Evolutionary conservation across 2,888 invertebrate genomes (phyloP).

Genomic region (Ochropacha duplaris): DNA sequence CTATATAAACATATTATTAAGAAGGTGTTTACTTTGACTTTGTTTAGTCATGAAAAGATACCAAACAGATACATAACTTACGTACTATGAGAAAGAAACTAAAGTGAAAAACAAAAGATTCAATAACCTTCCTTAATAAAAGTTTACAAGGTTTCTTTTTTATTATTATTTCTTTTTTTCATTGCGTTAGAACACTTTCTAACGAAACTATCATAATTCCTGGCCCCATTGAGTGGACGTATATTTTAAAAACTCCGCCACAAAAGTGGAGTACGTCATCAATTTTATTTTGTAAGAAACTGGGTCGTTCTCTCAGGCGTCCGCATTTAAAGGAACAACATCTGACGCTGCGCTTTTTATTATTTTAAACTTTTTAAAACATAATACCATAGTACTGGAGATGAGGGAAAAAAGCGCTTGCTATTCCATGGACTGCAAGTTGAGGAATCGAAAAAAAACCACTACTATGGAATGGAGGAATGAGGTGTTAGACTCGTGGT

Average conservation of each 20-base stretch:
- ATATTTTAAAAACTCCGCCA: not conserved
- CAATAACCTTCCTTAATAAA: not conserved
- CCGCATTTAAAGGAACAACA: slow-evolving; percentile 2
- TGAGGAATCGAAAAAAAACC: no score
- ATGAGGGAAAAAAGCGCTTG: not conserved
- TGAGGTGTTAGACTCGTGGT: no score
- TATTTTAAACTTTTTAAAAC: slow-evolving; percentile 4
- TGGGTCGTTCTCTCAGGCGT: not conserved
- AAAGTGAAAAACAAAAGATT: not conserved
- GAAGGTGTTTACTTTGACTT: no score
- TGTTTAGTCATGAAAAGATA: no score
- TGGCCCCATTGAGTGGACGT: not conserved
- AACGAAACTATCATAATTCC: not conserved
- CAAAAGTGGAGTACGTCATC: not conserved
- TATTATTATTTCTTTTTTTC: not conserved
- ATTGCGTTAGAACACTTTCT: not conserved
- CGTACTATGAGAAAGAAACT: no score
- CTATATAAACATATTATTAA: no score
- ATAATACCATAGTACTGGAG: not conserved
- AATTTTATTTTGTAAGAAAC: not conserved
- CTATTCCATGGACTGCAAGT: not conserved
- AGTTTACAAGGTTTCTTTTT: no score
- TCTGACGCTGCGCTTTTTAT: not conserved
- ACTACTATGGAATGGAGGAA: no score
- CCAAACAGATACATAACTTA: no score